These are phyloP conservation scores for Paramormyrops hopkinsi DNA, from an alignment of 2,797 vertebrate species.

Conservation along the genomic window DNA sequence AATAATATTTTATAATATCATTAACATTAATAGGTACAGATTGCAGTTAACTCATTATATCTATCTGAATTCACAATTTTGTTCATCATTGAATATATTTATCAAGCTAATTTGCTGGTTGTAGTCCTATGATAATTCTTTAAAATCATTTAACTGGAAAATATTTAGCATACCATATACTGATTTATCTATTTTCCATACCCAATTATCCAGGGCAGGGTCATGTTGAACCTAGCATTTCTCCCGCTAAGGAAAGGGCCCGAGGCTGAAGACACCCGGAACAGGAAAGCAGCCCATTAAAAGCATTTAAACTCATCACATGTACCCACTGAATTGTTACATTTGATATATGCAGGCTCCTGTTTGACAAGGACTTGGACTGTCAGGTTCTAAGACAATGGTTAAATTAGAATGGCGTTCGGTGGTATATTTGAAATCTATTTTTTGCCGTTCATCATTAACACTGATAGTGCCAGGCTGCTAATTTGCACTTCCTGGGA, in stretches of 20 bases:
- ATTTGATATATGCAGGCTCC: neutral
- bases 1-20: neutral
- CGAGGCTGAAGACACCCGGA: neutral
- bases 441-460: neutral
- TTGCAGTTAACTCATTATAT: neutral
- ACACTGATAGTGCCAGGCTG: slow-evolving; percentile 17
- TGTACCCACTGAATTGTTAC: neutral
- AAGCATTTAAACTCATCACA: neutral
- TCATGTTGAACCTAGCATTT: neutral
- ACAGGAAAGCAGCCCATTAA: neutral
- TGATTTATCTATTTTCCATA: neutral
- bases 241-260: neutral
- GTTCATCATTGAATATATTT: neutral
- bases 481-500: neutral
- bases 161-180: neutral
- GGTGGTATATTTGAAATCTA: neutral
- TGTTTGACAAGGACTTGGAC: neutral
- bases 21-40: neutral
- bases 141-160: neutral
- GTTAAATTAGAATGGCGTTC: neutral
- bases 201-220: neutral
- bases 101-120: neutral
- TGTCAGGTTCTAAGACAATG: neutral
- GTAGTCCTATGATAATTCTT: neutral
- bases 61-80: neutral